Evolutionary conservation across 2,797 vertebrate genomes (phyloP), one percentile per base, ranked within the genome.

Genomic region (Melopsittacus undulatus): DNA sequence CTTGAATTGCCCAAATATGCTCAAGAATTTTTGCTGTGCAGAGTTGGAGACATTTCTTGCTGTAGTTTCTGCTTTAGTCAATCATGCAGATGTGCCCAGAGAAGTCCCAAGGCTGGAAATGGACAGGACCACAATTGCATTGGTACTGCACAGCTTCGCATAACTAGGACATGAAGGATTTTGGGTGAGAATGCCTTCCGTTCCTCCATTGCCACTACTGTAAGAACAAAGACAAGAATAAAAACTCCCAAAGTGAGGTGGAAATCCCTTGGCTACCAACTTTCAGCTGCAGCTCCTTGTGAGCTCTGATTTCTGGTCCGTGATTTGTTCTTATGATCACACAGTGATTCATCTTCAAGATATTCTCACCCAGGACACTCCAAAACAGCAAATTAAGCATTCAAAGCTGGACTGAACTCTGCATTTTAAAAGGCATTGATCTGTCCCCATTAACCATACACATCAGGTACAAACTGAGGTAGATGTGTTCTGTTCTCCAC

Each of bases 91-190:
- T 42, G 38, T 13, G 29, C 20, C 36, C 64, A 78, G 66, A 68
- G 73, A 43, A 48, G 38, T 17, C 34, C 8, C 18, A 64, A n/a
- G 42, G 45, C 34, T 84, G 67, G 42, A 82, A 81, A 66, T 4
- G 7, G n/a, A 27, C 26, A 57, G 43, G 34, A 62, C 10, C 14
- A 27, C 24, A 63, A 4, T 0, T 57, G 27, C 0, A 0, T 49
- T 9, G n/a, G 6, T 21, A 5, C 26, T 62, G 40, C 49, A 64
- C 10, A 56, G 13, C 29, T 93, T 49, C 72, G 26, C 2, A 27
- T 23, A 63, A 29, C 38, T 78, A 64, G 27, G 3, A n/a, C 4
- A 22, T 48, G 62, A 87, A 85, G 12, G 5, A 17, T 72, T 89
- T 57, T 9, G 5, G 17, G 10, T 61, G 13, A 49, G 10, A 89